Evolutionary conservation across 2,797 vertebrate species (phyloP).

Genomic region (Holocentrus rufus): DNA sequence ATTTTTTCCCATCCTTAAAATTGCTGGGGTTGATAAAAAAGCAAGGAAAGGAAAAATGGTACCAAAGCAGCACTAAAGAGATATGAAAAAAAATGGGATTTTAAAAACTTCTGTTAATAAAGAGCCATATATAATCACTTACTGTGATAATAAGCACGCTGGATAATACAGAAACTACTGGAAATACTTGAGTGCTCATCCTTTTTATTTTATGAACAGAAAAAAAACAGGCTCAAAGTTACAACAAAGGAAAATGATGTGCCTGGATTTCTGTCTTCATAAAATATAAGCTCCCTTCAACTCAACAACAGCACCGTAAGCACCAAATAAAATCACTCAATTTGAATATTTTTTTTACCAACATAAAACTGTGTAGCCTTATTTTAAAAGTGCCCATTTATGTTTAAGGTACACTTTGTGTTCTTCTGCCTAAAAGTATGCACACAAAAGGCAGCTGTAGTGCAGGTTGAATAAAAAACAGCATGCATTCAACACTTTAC

Average conservation of each 20-base stretch:
- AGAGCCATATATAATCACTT: not conserved
- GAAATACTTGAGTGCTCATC: not conserved
- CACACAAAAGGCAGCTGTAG: not conserved
- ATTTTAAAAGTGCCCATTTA: not conserved
- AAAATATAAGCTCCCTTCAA: not conserved
- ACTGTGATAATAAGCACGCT: not conserved
- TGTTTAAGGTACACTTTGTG: too few species aligned
- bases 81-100: not conserved
- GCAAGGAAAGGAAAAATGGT: not conserved
- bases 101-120: not conserved
- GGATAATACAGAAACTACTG: not conserved
- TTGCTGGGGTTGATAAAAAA: not conserved
- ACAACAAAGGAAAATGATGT: not conserved
- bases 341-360: not conserved
- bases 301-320: not conserved
- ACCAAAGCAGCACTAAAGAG: constrained; percentile 1
- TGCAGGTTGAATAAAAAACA: constrained; percentile 27
- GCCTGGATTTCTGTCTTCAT: not conserved
- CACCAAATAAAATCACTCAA: not conserved
- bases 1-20: not conserved
- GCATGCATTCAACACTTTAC: constrained; percentile 10
- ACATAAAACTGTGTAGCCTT: not conserved
- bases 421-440: not conserved
- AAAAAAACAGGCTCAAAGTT: constrained; percentile 2
- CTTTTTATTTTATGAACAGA: constrained; percentile 12